Conservation (phyloP, 2,797 vertebrate species). For the Semotilus atromaculatus region DNA sequence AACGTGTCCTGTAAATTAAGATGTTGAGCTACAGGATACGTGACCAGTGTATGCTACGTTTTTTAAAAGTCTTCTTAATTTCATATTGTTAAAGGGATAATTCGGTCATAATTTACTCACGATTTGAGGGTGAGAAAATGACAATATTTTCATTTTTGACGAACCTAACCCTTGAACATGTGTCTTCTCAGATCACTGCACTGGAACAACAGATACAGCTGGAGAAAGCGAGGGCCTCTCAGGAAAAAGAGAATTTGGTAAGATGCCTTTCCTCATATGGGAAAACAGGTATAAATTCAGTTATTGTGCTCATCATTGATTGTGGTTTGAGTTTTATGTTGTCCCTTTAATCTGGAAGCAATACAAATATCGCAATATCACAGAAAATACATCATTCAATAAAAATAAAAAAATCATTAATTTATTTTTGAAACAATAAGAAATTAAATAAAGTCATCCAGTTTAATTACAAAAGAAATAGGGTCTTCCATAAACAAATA, state of each 20-base stretch:
- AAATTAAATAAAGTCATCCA: not conserved
- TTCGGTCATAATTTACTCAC: too few species aligned
- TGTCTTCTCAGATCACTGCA: conserved; percentile 13
- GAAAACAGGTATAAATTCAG: not conserved
- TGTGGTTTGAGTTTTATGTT: not conserved
- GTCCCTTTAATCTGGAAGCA: not conserved
- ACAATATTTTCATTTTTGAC: not conserved
- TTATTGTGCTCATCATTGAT: not conserved
- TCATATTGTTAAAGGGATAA: not conserved
- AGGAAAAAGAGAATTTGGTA: conserved; percentile 33
- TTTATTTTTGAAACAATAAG: not conserved
- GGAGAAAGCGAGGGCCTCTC: conserved; percentile 26
- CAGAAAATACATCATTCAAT: not conserved
- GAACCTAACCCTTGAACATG: not conserved
- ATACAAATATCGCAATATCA: not conserved
- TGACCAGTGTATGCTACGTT: not conserved
- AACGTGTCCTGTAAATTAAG: too few species aligned
- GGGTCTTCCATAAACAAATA: not conserved
- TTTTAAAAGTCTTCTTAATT: not conserved
- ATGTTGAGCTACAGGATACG: not conserved
- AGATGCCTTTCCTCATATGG: not conserved
- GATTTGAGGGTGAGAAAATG: too few species aligned
- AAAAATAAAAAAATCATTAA: not conserved
- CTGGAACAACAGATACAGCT: conserved; percentile 32
- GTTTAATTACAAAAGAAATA: not conserved